A percentile compares a stretch with the other conserved stretches of the same genome.
phyloP scores from a whole-genome alignment of 2,888 invertebrate genomes.

The Tenthredo scrophulariae region DNA sequence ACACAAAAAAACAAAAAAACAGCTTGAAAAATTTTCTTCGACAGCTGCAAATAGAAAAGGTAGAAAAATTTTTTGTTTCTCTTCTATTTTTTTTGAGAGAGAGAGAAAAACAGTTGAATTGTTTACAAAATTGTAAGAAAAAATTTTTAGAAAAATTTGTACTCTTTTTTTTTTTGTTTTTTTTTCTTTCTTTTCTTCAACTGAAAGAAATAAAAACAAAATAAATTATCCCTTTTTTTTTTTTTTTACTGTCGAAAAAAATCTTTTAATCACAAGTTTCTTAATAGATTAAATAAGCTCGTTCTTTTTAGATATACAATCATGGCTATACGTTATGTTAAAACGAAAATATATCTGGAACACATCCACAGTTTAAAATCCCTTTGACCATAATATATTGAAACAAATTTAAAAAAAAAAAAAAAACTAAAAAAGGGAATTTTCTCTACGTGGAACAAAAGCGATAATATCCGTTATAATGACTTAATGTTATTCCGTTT shows the following conservation, averaged over 20 bases:
- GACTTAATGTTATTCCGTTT: neutral
- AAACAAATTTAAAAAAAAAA: neutral
- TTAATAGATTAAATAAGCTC: slow-evolving; percentile 19
- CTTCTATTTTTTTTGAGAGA: neutral
- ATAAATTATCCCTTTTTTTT: neutral
- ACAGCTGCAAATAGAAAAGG: neutral
- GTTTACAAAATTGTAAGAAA: no score
- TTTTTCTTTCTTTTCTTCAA: no score
- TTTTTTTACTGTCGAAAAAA: neutral
- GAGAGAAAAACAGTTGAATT: no score
- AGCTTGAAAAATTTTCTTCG: neutral
- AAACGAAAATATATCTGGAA: slow-evolving; percentile 28
- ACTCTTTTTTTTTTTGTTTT: neutral
- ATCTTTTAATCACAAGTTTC: slow-evolving; percentile 8
- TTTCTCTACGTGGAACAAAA: neutral
- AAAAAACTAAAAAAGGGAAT: neutral
- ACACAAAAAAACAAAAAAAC: neutral
- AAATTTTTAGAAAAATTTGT: neutral
- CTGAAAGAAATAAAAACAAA: neutral
- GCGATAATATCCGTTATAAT: neutral
- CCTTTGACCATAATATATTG: neutral
- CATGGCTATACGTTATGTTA: neutral
- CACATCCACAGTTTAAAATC: neutral
- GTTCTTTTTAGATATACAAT: neutral
- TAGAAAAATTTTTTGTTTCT: no score